Conservation (phyloP, 2,888 invertebrate species). For the Cryptophagus acutangulus region DNA sequence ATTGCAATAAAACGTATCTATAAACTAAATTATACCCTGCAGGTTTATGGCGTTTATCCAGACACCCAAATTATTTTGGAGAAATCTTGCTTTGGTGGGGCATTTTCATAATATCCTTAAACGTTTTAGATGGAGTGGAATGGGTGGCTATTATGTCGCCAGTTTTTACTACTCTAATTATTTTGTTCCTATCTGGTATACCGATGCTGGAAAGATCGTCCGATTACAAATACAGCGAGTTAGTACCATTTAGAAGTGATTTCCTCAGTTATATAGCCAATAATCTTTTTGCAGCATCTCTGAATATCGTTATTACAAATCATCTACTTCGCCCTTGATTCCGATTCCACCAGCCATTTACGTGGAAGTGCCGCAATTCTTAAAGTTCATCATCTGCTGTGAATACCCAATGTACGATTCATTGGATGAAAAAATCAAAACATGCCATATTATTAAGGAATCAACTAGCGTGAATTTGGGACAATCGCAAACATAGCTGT, state of each 20-base stretch:
- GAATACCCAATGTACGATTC: conserved; percentile 86
- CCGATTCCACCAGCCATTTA: conserved; percentile 84
- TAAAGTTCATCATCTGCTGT: conserved; percentile 81
- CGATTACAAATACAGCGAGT: conserved; percentile 85
- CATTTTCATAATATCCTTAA: conserved; percentile 81
- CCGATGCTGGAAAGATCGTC: conserved; percentile 81
- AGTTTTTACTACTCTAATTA: conserved; percentile 79
- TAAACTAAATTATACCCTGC: too few relatives aligned
- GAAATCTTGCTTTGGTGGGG: conserved; percentile 94
- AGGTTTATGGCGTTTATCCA: conserved; percentile 71
- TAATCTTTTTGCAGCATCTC: conserved; percentile 59
- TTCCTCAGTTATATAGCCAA: conserved; percentile 4
- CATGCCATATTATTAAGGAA: conserved; percentile 56
- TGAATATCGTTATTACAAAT: conserved; percentile 82
- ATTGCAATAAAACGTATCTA: conserved; percentile 6
- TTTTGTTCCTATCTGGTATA: conserved; percentile 86
- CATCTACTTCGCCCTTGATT: conserved; percentile 82
- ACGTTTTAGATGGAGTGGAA: conserved; percentile 78
- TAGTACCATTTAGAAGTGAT: conserved; percentile 46
- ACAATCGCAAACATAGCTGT: conserved; percentile 68
- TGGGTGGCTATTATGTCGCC: conserved; percentile 85
- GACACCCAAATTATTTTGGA: conserved; percentile 94
- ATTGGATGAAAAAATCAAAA: conserved; percentile 59
- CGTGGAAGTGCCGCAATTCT: conserved; percentile 75
- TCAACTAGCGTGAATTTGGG: conserved; percentile 67